Base-by-base conservation (phyloP, 2,113 vertebrate species). In the Xyrauchen texanus region DNA sequence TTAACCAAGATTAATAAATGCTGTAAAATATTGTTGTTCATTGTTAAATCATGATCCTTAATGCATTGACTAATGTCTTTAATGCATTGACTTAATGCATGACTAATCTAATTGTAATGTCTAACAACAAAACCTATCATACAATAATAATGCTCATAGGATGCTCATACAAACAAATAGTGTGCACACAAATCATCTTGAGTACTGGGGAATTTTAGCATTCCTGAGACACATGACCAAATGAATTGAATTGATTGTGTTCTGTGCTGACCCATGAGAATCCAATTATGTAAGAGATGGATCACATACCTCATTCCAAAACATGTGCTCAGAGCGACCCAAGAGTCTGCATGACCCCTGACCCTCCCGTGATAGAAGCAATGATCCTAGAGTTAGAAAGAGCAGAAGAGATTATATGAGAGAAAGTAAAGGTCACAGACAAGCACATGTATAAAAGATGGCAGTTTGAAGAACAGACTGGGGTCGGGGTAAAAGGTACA, bases 271-370 rank as follows among this genome's bases (percentile, higher is more conserved):
- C 62, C 46, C 9, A 42, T 42, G 57, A 66, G 42, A 76, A 78
- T 78, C 55, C 15, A 84, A 81, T 78, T 68, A 75, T 12, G 52
- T 55, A 60, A 34, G 21, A 34, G 21, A 34, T 34, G 64, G 52
- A 34, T 11, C 4, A 63, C 86, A 10, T 89, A 95, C 94, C 93
- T 90, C 69, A 94, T 88, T 80, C 93, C 94, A 0, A 81, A 89
- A 83, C 94, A 95, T 85, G 88, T 88, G 82, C 91, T 95, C 70
- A 95, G 86, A 55, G 88, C 89, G 0, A 93, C 89, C 93, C 93
- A 93, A 65, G 94, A 95, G 62, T 71, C 64, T 0, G 45, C 2
- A 10, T 93, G 87, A 61, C 89, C 90, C 42, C 11, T 86, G 61
- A 94, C 93, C 0, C 4, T 87, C 4, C 94, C 94, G 0, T 88